Base-by-base conservation (phyloP, 2,888 invertebrate species). In the Meteorus colon region DNA sequence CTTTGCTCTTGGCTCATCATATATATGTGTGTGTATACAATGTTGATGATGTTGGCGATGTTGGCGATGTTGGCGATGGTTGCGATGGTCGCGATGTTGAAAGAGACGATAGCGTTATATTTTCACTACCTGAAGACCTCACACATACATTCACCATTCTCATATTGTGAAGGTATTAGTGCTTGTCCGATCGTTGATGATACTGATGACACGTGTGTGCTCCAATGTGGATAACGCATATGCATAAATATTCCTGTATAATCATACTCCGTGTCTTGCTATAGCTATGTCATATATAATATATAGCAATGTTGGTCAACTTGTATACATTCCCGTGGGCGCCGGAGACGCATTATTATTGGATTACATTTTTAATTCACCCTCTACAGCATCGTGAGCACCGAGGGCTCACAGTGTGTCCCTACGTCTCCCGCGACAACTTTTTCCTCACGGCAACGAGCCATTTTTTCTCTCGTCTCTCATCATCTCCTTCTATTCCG, bases 281-380 rank as follows among this genome's bases (percentile, higher is more conserved):
- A 1, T 60, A 29, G 4, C 0, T 60, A 16, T 24, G 29, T 10
- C 3, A 29, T 27, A 16, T 27, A 60, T 60, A 27, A 27, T 60
- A 29, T 27, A 60, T 27, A 60, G 8, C 29, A 60, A 8, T 29
- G 60, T 31, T 62, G 62, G 55, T 74, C 48, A 48, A 66, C 62
- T 59, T 85, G 19, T 19, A 10, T 19, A 19, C 19, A 19, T 55
- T 19, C 19, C 55, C 19, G 19, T 19, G 86, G 86, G 86, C 87
- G 86, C 87, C 86, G 86, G 88, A 87, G 88, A 88, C 88, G 87
- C 88, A 87, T 89, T 88, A 89, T 89, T 89, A 89, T 89, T 89
- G 89, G 89, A 89, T 89, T 89, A 89, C 88, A 89, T 89, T 89
- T 89, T 89, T 89, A 89, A 89, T 89, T 88, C 88, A 85, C 85